Conservation (phyloP, 2,888 invertebrate species). For the Nomada hirtipes region DNA sequence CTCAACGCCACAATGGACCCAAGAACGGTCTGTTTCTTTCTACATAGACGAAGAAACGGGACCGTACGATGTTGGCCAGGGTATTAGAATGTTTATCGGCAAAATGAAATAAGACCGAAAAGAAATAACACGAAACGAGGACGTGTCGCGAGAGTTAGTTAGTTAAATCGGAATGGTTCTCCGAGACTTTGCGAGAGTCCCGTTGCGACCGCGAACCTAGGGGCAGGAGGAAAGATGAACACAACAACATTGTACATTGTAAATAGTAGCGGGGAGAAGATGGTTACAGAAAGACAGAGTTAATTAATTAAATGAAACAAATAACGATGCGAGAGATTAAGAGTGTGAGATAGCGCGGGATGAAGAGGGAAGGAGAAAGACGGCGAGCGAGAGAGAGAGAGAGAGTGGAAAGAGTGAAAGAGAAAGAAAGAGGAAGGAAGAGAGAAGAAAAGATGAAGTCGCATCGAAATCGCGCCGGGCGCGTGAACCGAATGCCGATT, state of each 20-base stretch:
- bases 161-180: slow-evolving; percentile 40
- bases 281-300: slow-evolving; percentile 78
- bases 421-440: slow-evolving; percentile 6
- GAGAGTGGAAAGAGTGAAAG: background rate
- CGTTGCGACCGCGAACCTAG: slow-evolving; percentile 71
- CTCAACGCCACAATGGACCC: slow-evolving; percentile 11
- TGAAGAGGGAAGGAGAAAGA: slow-evolving; percentile 17
- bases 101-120: background rate
- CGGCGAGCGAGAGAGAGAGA: slow-evolving; percentile 6
- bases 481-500: slow-evolving; percentile 61
- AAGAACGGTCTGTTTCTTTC: slow-evolving; percentile 16
- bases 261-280: slow-evolving; percentile 81
- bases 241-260: slow-evolving; percentile 82
- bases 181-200: slow-evolving; percentile 50
- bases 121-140: slow-evolving; percentile 24
- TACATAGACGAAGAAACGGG: background rate
- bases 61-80: background rate
- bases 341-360: too few relatives aligned
- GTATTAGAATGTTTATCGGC: background rate
- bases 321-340: slow-evolving; percentile 36
- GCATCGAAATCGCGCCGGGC: slow-evolving; percentile 73
- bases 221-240: slow-evolving; percentile 74
- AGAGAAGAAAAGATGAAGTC: slow-evolving; percentile 53
- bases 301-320: slow-evolving; percentile 71
- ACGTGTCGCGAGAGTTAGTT: slow-evolving; percentile 10